These are phyloP conservation scores for Atherinomorus stipes DNA, from an alignment of 2,113 vertebrate genomes.

Conservation along the genomic window DNA sequence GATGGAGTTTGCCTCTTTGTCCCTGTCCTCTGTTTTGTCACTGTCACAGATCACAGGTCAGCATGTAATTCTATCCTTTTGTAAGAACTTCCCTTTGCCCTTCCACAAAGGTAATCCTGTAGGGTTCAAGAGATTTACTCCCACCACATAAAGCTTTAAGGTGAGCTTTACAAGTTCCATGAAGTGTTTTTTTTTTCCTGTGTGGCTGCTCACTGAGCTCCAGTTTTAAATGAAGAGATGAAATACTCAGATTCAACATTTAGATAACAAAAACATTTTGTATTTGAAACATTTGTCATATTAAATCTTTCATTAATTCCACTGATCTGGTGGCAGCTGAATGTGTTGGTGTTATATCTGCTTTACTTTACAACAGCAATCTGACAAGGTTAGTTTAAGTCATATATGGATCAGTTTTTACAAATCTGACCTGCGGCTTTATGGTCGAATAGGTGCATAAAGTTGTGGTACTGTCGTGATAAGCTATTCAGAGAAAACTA, in stretches of 20 bases:
- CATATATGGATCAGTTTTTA: too few species aligned
- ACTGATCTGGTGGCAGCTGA: too few species aligned
- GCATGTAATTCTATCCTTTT: conserved; percentile 6
- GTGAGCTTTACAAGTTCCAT: neutral
- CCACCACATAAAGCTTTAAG: neutral
- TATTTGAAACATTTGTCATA: neutral
- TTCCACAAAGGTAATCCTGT: conserved; percentile 23
- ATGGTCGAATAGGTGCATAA: too few species aligned
- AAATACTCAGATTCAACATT: neutral
- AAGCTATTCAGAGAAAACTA: too few species aligned
- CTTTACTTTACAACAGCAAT: too few species aligned
- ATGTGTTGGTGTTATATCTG: too few species aligned
- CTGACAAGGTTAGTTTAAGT: too few species aligned
- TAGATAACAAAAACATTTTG: too few species aligned
- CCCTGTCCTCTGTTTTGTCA: conserved; percentile 35
- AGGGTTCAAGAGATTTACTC: conserved; percentile 21
- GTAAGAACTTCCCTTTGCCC: neutral
- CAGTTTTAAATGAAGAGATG: neutral
- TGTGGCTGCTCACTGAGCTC: neutral
- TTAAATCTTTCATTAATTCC: too few species aligned
- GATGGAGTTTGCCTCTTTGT: conserved; percentile 20
- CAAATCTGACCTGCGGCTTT: too few species aligned
- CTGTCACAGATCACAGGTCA: conserved; percentile 35
- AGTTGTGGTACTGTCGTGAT: too few species aligned
- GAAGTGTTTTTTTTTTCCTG: neutral